Conservation (phyloP, 2,113 vertebrate genomes). For the Silurus asotus region DNA sequence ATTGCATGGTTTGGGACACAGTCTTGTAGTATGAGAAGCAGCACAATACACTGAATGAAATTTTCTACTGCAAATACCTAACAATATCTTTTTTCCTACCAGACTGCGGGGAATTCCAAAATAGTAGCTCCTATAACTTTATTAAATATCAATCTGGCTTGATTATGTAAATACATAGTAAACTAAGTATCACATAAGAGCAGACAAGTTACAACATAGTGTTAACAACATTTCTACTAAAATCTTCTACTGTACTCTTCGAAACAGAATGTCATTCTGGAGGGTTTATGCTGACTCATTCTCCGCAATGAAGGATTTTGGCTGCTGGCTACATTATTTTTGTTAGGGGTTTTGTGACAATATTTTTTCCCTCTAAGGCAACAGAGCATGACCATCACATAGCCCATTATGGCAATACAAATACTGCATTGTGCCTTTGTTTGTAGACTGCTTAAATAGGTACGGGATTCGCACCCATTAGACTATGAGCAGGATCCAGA, state of each 20-base stretch:
- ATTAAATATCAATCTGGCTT: neutral
- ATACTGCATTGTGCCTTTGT: neutral
- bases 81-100: neutral
- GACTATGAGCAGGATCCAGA: neutral
- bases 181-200: neutral
- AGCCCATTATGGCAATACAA: neutral
- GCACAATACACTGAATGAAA: neutral
- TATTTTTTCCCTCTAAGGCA: neutral
- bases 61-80: neutral
- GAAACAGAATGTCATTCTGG: neutral
- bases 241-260: neutral
- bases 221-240: neutral
- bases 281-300: neutral
- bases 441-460: neutral
- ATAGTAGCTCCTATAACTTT: neutral
- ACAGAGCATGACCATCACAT: neutral
- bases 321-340: conserved; percentile 6
- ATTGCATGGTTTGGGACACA: neutral
- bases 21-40: neutral
- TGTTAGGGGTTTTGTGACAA: neutral
- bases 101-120: neutral
- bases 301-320: conserved; percentile 14
- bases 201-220: neutral
- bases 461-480: neutral
- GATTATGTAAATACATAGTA: neutral